Evolutionary conservation across 2,113 vertebrate genomes (phyloP).

Genomic region (Salvelinus fontinalis): DNA sequence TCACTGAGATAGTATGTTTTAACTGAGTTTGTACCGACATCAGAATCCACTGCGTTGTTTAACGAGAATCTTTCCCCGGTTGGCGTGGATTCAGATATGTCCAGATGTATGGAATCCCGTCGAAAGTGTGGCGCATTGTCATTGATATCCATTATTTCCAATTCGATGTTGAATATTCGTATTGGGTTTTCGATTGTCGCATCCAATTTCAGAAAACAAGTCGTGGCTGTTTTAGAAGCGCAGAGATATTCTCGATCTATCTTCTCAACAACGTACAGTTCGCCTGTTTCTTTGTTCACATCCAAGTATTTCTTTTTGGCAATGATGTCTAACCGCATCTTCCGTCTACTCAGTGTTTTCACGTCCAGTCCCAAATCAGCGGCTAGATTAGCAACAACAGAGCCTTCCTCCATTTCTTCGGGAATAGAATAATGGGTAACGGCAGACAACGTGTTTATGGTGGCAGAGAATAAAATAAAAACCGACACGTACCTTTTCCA

Average conservation of each 20-base stretch:
- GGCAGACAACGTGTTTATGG: not conserved
- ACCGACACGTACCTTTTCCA: conserved; percentile 7
- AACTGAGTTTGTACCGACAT: conserved; percentile 49
- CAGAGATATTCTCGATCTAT: conserved; percentile 69
- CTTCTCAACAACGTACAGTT: conserved; percentile 61
- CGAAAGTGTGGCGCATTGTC: conserved; percentile 59
- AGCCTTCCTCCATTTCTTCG: conserved; percentile 68
- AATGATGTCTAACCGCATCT: conserved; percentile 30
- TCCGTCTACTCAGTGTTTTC: conserved; percentile 41
- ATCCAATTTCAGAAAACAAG: conserved; percentile 48
- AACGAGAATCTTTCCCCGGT: conserved; percentile 60
- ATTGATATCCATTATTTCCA: conserved; percentile 62
- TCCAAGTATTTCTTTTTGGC: conserved; percentile 56
- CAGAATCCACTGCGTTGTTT: conserved; percentile 59
- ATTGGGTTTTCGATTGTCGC: conserved; percentile 41
- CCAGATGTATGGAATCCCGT: conserved; percentile 46
- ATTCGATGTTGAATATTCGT: conserved; percentile 50
- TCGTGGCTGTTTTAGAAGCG: conserved; percentile 1
- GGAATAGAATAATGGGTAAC: conserved; percentile 56
- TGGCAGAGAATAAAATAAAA: conserved; percentile 7
- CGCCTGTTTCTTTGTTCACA: conserved; percentile 68
- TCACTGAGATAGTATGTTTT: conserved; percentile 47
- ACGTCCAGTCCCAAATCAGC: conserved; percentile 68
- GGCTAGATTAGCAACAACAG: conserved; percentile 67
- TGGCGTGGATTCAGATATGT: conserved; percentile 55